A percentile compares a stretch with the other conserved stretches of the same genome.
Evolutionary conservation across 2,797 vertebrate genomes (phyloP).

Genomic region (Denticeps clupeoides): DNA sequence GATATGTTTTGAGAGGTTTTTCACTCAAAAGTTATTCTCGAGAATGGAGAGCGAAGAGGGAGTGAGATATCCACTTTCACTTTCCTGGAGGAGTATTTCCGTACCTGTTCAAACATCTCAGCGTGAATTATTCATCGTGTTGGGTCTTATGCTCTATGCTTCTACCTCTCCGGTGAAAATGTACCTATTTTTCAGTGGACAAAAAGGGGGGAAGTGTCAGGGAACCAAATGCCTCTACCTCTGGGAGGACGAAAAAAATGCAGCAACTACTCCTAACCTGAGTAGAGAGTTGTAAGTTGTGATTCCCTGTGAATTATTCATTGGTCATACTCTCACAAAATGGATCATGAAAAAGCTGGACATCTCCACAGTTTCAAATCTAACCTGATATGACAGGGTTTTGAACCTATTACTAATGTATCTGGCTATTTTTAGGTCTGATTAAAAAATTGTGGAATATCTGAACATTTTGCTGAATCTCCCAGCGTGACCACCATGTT

Average conservation of each 20-base stretch:
- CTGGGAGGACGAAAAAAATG: conserved; percentile 29
- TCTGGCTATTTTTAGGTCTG: conserved; percentile 30
- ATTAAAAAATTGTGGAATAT: conserved; percentile 19
- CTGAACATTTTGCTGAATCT: no score
- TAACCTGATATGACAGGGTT: conserved; percentile 34
- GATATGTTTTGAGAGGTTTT: conserved; percentile 59
- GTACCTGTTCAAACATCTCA: conserved; percentile 88
- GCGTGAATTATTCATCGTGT: conserved; percentile 79
- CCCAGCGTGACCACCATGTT: no score
- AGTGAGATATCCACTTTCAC: conserved; percentile 43
- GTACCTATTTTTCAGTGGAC: conserved; percentile 41
- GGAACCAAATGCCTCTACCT: conserved; percentile 29
- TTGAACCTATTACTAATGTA: conserved; percentile 25
- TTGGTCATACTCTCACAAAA: conserved; percentile 30
- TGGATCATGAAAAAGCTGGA: conserved; percentile 31
- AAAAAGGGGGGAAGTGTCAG: conserved; percentile 43
- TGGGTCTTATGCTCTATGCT: conserved; percentile 43
- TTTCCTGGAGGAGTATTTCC: conserved; percentile 67
- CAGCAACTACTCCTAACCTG: conserved; percentile 27
- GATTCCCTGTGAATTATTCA: conserved; percentile 34
- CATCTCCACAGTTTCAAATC: conserved; percentile 22
- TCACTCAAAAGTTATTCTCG: conserved; percentile 25
- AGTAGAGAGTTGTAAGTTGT: conserved; percentile 19
- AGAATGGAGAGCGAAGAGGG: conserved; percentile 19
- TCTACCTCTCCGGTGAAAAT: conserved; percentile 58